Evolutionary conservation across 2,888 invertebrate genomes (phyloP).

Genomic region (Tinea trinotella): DNA sequence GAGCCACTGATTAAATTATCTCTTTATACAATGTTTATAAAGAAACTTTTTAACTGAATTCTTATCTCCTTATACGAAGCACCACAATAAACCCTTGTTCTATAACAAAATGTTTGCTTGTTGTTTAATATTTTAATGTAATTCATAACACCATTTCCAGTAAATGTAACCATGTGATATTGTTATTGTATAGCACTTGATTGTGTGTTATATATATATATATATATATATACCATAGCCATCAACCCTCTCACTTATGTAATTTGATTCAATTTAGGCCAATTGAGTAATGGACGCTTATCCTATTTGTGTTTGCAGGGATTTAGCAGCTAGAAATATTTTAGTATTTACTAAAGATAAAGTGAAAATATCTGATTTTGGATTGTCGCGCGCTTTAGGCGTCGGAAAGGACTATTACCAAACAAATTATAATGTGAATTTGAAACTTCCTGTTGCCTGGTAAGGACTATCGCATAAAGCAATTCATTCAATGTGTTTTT

Average conservation of each 20-base stretch:
- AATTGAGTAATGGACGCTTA: slow-evolving; percentile 12
- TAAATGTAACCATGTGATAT: too few relatives aligned
- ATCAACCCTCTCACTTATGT: neutral
- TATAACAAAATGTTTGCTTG: too few relatives aligned
- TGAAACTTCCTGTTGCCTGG: slow-evolving; percentile 98
- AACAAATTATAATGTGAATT: slow-evolving; percentile 96
- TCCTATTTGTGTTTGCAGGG: slow-evolving; percentile 72
- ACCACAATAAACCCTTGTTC: too few relatives aligned
- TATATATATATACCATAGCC: too few relatives aligned
- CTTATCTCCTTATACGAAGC: too few relatives aligned
- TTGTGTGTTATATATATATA: too few relatives aligned
- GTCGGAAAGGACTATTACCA: slow-evolving; percentile 99
- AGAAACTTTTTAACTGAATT: too few relatives aligned
- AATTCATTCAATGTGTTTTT: too few relatives aligned
- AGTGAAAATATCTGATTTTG: slow-evolving; percentile 99
- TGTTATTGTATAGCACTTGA: too few relatives aligned
- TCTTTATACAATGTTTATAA: neutral
- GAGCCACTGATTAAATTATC: slow-evolving; percentile 13
- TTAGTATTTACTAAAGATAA: slow-evolving; percentile 96
- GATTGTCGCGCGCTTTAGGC: slow-evolving; percentile 93
- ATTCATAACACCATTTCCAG: too few relatives aligned
- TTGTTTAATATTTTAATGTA: too few relatives aligned
- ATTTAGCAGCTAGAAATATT: slow-evolving; percentile 97
- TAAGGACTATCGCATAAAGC: slow-evolving; percentile 60
- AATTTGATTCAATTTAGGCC: slow-evolving; percentile 2